Conservation (phyloP, 1,140 invertebrate species). For the Drosophila kepulauana region DNA sequence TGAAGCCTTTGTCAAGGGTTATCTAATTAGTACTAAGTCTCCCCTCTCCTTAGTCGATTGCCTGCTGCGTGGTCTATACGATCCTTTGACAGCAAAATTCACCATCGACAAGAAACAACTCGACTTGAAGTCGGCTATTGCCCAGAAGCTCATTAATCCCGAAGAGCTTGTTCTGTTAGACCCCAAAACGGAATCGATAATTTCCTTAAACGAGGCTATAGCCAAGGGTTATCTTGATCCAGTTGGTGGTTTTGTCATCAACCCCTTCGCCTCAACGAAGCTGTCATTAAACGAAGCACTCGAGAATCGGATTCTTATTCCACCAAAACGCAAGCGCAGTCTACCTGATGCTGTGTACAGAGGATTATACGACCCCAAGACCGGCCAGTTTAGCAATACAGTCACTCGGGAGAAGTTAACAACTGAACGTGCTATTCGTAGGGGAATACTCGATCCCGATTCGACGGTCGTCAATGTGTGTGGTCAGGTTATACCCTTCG, state of each 20-base stretch:
- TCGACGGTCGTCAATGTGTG: constrained; percentile 91
- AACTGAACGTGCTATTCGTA: constrained; percentile 91
- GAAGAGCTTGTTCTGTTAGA: constrained; percentile 93
- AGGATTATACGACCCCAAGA: constrained; percentile 89
- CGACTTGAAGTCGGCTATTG: constrained; percentile 93
- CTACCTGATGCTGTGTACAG: constrained; percentile 94
- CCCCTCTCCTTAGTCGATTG: constrained; percentile 94
- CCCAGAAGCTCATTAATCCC: constrained; percentile 90
- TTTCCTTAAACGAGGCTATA: constrained; percentile 93
- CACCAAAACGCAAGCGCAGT: constrained; percentile 92
- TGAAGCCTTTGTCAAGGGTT: constrained; percentile 91
- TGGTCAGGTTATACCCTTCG: constrained; percentile 91
- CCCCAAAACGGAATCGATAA: constrained; percentile 90
- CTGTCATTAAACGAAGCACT: constrained; percentile 92
- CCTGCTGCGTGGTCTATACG: constrained; percentile 92
- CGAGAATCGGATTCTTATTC: constrained; percentile 92
- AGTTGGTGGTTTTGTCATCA: constrained; percentile 90
- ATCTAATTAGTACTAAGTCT: constrained; percentile 90
- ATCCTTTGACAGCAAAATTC: constrained; percentile 91
- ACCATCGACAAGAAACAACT: constrained; percentile 90
- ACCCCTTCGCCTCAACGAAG: constrained; percentile 90
- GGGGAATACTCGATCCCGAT: constrained; percentile 92
- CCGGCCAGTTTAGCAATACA: constrained; percentile 88
- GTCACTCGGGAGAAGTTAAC: constrained; percentile 90
- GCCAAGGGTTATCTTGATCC: constrained; percentile 92